Evolutionary conservation across 2,797 vertebrate species (phyloP).

Genomic region (Chiropotes sagulatus): DNA sequence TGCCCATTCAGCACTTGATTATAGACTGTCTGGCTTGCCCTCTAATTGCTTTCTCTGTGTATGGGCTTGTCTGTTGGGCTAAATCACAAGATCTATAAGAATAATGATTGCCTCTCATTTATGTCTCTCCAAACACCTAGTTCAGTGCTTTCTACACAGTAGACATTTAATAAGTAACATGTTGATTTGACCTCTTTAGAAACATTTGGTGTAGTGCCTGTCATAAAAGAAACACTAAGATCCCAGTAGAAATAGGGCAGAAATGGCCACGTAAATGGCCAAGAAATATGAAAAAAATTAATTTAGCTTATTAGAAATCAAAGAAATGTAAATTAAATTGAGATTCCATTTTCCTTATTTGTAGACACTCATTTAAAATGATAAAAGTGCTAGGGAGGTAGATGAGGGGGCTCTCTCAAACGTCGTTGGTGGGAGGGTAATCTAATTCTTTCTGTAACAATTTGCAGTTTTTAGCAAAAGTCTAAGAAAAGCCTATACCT

Average conservation of each 20-base stretch:
- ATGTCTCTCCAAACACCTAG: slow-evolving; percentile 5
- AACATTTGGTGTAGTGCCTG: neutral
- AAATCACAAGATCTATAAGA: slow-evolving; percentile 51
- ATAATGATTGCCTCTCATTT: slow-evolving; percentile 55
- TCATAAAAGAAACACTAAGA: neutral
- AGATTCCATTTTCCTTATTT: slow-evolving; percentile 5
- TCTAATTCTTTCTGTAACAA: neutral
- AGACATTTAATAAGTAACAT: neutral
- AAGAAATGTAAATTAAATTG: slow-evolving; percentile 12
- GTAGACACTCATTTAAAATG: slow-evolving; percentile 16
- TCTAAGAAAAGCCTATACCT: neutral
- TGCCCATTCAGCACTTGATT: slow-evolving; percentile 46
- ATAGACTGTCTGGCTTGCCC: slow-evolving; percentile 39
- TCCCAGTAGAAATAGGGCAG: neutral
- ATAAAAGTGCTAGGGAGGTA: neutral
- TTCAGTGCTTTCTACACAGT: neutral
- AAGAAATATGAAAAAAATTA: neutral
- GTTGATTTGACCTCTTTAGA: neutral
- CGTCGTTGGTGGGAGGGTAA: accelerated
- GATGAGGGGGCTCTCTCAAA: neutral
- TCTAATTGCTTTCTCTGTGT: slow-evolving; percentile 56
- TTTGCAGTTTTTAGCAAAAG: neutral
- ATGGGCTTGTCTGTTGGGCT: neutral
- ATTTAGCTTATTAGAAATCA: slow-evolving; percentile 45
- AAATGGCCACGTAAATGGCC: neutral